Conservation (phyloP, 2,113 vertebrate species). For the Seriola dumerili region DNA sequence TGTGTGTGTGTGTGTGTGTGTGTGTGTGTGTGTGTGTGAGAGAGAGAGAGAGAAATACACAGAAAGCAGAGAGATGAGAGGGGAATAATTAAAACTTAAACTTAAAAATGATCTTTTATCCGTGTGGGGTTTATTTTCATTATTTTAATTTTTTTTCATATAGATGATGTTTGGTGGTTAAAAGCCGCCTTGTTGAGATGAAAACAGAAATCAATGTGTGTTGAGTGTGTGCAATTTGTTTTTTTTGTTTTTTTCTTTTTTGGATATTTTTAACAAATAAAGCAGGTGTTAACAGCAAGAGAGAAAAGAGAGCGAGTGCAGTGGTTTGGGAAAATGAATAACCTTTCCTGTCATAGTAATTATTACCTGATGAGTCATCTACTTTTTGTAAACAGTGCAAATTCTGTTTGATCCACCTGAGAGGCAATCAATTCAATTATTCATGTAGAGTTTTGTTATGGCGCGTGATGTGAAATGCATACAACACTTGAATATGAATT, state of each 20-base stretch:
- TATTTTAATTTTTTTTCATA: constrained; percentile 4
- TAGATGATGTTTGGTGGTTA: constrained; percentile 60
- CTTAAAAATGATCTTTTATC: constrained; percentile 68
- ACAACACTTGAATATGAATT: background rate
- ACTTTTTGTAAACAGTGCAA: constrained; percentile 50
- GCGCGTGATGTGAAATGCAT: constrained; percentile 2
- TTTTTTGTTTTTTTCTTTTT: no score
- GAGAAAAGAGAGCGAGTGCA: constrained; percentile 46
- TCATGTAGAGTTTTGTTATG: constrained; percentile 28
- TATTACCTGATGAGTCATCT: constrained; percentile 72
- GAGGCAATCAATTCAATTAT: constrained; percentile 37
- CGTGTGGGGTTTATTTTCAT: constrained; percentile 33
- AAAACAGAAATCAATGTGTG: constrained; percentile 41
- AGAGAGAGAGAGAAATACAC: background rate
- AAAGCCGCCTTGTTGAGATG: constrained; percentile 48
- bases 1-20: background rate
- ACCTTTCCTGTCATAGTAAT: constrained; percentile 64
- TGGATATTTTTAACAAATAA: constrained; percentile 56
- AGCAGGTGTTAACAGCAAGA: constrained; percentile 75
- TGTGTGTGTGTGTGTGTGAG: background rate
- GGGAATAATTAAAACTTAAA: constrained; percentile 67
- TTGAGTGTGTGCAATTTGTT: constrained; percentile 47
- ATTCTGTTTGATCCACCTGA: constrained; percentile 46
- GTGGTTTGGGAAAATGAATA: constrained; percentile 57
- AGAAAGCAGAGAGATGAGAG: constrained; percentile 6